Conservation (phyloP, 2,797 vertebrate genomes). For the Scolopax rusticola region DNA sequence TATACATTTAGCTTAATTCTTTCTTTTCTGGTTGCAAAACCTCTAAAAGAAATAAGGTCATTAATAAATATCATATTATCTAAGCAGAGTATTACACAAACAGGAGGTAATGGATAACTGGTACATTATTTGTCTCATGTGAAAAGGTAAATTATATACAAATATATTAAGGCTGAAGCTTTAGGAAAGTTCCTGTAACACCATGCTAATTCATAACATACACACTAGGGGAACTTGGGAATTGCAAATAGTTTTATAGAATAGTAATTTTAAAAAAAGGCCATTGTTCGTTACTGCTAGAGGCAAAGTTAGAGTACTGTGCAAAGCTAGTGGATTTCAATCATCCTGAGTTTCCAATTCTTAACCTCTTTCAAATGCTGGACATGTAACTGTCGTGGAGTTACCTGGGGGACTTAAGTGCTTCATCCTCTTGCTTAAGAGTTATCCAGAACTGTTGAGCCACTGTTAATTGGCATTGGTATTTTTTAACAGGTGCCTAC, state of each 20-base stretch:
- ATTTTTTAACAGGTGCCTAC: constrained; percentile 83
- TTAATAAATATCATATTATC: constrained; percentile 19
- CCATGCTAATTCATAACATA: constrained; percentile 4
- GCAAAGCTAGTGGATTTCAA: constrained; percentile 7
- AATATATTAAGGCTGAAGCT: not conserved
- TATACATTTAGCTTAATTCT: not conserved
- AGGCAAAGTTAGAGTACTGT: constrained; percentile 14
- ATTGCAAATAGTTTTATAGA: constrained; percentile 39
- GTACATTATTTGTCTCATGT: not conserved
- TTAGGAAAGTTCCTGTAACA: not conserved
- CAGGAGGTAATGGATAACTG: not conserved
- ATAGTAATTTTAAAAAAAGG: not conserved
- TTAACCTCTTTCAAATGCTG: not conserved
- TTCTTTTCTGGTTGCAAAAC: not conserved
- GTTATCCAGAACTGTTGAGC: not conserved
- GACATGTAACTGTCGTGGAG: not conserved
- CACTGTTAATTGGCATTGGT: not conserved
- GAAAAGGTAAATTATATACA: not conserved
- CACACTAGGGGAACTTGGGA: not conserved
- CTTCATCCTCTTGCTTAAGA: not conserved
- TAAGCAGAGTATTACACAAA: not conserved
- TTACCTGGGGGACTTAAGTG: not conserved
- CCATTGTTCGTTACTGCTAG: constrained; percentile 42
- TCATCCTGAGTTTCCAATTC: not conserved
- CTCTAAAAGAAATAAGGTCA: not conserved